Base-by-base conservation (phyloP, 64 coral and sea anemone genomes). In the Catalaphyllia jardinei region DNA sequence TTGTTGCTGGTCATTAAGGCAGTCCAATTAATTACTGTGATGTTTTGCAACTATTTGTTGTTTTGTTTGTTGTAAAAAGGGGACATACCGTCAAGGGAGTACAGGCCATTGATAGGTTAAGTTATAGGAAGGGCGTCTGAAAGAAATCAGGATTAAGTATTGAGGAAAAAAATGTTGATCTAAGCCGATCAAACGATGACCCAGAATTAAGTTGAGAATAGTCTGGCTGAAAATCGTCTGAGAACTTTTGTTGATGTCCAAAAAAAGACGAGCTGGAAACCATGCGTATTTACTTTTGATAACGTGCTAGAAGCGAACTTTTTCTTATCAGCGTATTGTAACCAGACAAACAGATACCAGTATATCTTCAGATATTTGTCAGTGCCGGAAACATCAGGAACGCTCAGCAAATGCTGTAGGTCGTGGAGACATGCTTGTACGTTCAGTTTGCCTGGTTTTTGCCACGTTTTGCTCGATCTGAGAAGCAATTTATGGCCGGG, bases 271-370 rank as follows among this genome's bases (percentile, higher is more conserved):
- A 69, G 22, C 65, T 25, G 65, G 22, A 69, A 69, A n/a, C 65
- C 65, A 28, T 10, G 65, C 22, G 65, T 25, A 24, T 25, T 24
- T 11, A 29, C 24, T 1, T n/a, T 4, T 3, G 65, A 85, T 85
- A 85, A 85, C 81, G 81, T 85, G 81, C 81, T 71, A 42, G 67
- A 71, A 85, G 81, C 81, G 38, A 67, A 85, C 60, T 42, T 85
- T 71, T 67, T 49, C 81, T 85, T 85, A 85, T 85, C 81, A 85
- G 81, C 24, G 38, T 85, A 85, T 71, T 39, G 20, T 54, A 71
- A 42, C 62, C 63, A 85, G 81, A 85, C 81, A 71, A 67, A 67
- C 81, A 71, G 31, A 71, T 85, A 85, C 10, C 16, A 50, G 24
- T 67, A 35, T 71, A 20, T 79, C 76, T 85, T 71, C 63, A 62